Evolutionary conservation across 2,888 invertebrate species (phyloP), one percentile per base, ranked within the genome.

Genomic region (Campoletis raptor): DNA sequence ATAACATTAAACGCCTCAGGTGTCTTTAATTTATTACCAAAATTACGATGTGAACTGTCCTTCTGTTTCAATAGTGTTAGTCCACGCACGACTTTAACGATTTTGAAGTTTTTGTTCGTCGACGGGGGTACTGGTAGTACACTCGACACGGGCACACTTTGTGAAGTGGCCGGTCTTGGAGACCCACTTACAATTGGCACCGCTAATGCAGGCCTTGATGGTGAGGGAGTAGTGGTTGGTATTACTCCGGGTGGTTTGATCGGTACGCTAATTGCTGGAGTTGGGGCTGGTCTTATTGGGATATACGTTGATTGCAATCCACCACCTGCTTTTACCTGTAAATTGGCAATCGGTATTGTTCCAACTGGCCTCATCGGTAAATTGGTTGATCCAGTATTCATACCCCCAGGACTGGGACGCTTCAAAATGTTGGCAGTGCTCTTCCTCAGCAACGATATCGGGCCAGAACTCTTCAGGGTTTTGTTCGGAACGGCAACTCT

Each of bases 1-100:
- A 95, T 94, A 0, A 91, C 92, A 15, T 89, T 90, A 18, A 93
- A 92, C 8, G 93, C 93, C 0, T 92, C 91, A 0, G 89, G 69
- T 0, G 92, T 90, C 72, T 94, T 94, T 0, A 92, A 74, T 64
- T 86, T 79, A 36, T 37, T 21, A 45, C 85, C 67, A 54, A 61
- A 67, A 2, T 80, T 15, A 5, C 83, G 77, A 74, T 86, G 76
- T 15, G 79, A 77, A 24, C 66, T 66, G 70, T 90, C 89, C 69
- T 89, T 90, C 15, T 86, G 86, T 42, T 89, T 91, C n/a, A 89
- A 64, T 9, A 87, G 36, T 2, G 88, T 85, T 1, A 85, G 42
- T 0, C 89, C 81, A 18, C 89, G 90, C 6, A 92, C 82, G 7
- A 93, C 90, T 81, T 92, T 93, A 4, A 93, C 85, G 10, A 92